Base-by-base conservation (phyloP, 2,113 vertebrate genomes). In the Benitochromis conjunctus region DNA sequence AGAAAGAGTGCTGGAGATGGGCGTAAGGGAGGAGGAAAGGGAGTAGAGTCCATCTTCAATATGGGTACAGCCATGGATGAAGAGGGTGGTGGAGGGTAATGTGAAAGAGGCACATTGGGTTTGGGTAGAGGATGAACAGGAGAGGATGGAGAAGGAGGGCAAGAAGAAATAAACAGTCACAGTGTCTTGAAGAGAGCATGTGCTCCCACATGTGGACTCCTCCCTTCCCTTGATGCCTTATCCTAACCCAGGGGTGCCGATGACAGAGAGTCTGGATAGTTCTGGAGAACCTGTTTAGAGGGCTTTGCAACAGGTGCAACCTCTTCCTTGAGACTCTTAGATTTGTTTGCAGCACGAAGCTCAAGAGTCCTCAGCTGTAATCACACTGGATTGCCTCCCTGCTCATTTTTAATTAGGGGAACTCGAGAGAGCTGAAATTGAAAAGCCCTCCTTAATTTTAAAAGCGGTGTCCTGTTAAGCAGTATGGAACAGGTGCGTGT, bases 301-400 rank as follows among this genome's bases (percentile, higher is more conserved):
- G 66, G 77, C 41, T 79, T 55, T 31, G 54, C 56, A 88, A 88
- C 87, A 94, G 88, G 82, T 92, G 57, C 31, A 13, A 31, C 79
- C 62, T 57, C 57, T 80, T 76, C 51, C 26, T 34, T 31, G 24
- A 81, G 21, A 83, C n/a, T 71, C n/a, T 56, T 60, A 41, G 60
- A 18, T 74, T 19, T 53, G 38, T 58, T 46, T 12, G 69, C 26
- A 21, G n/a, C 78, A 16, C 26, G 58, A 71, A 60, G 18, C 86
- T 87, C 43, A 69, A 58, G 74, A 82, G 80, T 54, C 55, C 79
- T 88, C 69, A 19, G 31, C 53, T n/a, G 51, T 82, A 84, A 91
- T 88, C 69, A 81, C 55, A 43, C 69, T n/a, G 66, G 31, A 88
- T 83, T 85, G 69, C 38, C n/a, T 82, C 46, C 80, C 62, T 56